These are phyloP conservation scores for Paramormyrops hopkinsi DNA, from an alignment of 2,797 vertebrate genomes.

Conservation along the genomic window DNA sequence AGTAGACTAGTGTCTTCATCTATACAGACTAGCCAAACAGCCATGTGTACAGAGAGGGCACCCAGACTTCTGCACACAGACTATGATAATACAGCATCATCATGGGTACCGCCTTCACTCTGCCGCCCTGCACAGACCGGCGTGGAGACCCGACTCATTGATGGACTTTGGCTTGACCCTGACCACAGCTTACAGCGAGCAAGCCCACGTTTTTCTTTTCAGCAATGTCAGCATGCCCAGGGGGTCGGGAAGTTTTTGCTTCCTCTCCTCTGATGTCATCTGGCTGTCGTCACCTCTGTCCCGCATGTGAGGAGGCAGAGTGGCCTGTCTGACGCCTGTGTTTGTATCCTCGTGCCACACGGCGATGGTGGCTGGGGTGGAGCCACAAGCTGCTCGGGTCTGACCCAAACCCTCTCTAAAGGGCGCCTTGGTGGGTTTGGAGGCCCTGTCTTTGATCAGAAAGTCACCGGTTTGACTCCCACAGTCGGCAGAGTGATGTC, in stretches of 20 bases:
- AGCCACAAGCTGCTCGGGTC: conserved; percentile 35
- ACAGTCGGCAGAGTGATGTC: not conserved
- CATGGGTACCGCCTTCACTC: too few species aligned
- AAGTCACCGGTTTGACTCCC: not conserved
- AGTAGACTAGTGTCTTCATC: not conserved
- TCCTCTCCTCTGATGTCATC: not conserved
- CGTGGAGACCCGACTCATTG: not conserved
- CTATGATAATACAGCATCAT: not conserved
- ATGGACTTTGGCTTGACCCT: not conserved
- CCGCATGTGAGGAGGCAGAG: conserved; percentile 19
- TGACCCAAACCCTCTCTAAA: conserved; percentile 22
- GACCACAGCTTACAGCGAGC: not conserved
- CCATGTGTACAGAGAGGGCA: not conserved
- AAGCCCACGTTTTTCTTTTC: not conserved
- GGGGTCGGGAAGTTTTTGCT: not conserved
- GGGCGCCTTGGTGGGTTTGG: not conserved
- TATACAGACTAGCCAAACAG: not conserved
- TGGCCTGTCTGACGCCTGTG: conserved; percentile 24
- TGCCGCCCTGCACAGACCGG: too few species aligned
- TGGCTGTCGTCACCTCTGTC: not conserved
- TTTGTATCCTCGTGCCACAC: conserved; percentile 36
- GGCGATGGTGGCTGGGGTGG: conserved; percentile 34
- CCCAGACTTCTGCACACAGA: not conserved
- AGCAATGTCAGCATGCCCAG: not conserved
- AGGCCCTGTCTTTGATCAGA: not conserved